A percentile compares a stretch with the other conserved stretches of the same genome.
Conservation (phyloP, 1,140 invertebrate genomes). For the Ceratina calcarata region DNA sequence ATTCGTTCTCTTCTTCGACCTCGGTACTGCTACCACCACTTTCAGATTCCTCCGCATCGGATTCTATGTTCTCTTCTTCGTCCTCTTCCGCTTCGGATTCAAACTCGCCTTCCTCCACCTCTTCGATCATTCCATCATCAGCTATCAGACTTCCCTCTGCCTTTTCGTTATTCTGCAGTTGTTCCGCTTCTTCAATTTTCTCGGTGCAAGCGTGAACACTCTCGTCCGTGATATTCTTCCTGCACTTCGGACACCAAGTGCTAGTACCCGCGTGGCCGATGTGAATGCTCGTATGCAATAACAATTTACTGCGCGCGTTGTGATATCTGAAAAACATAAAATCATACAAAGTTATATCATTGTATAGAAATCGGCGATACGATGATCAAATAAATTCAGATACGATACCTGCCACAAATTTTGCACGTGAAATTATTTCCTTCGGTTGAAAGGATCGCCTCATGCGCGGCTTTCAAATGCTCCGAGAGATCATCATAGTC, state of each 20-base stretch:
- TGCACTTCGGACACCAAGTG: conserved; percentile 71
- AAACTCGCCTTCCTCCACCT: conserved; percentile 67
- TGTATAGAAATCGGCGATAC: too few species aligned
- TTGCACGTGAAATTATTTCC: conserved; percentile 84
- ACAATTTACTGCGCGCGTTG: conserved; percentile 82
- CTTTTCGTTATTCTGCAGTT: conserved; percentile 64
- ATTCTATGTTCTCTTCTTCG: too few species aligned
- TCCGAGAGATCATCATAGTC: conserved; percentile 80
- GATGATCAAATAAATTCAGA: not conserved
- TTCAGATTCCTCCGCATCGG: conserved; percentile 42
- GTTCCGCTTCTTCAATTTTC: conserved; percentile 60
- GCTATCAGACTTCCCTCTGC: conserved; percentile 66
- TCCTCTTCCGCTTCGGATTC: conserved; percentile 69
- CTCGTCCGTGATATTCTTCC: conserved; percentile 72
- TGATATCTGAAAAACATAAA: conserved; percentile 79
- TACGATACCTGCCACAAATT: conserved; percentile 75
- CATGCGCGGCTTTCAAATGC: conserved; percentile 81
- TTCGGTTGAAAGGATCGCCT: conserved; percentile 79
- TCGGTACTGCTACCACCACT: conserved; percentile 39
- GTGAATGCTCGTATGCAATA: conserved; percentile 83
- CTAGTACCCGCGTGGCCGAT: conserved; percentile 78
- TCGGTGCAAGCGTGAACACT: conserved; percentile 71
- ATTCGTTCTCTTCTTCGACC: conserved; percentile 55
- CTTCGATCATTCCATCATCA: conserved; percentile 60
- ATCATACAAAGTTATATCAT: too few species aligned